Percentiles rank a stretch among this genome's conserved stretches.
Conservation (phyloP, 2,113 vertebrate genomes). For the Tychaedon coryphoeus region DNA sequence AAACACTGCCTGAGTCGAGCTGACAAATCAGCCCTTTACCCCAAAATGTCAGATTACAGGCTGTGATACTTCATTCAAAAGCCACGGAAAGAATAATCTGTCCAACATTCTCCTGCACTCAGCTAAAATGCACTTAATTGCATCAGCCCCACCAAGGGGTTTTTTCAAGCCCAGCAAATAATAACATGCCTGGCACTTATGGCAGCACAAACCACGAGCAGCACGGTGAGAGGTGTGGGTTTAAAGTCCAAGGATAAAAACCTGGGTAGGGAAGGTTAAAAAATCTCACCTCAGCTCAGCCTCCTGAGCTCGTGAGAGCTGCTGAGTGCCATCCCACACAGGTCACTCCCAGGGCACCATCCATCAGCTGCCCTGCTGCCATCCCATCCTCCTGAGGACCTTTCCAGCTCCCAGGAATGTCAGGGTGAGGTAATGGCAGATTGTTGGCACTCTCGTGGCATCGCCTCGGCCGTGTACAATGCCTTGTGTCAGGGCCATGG, state of each 20-base stretch:
- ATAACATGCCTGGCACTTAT: not conserved
- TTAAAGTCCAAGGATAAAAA: not conserved
- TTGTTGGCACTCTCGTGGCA: not conserved
- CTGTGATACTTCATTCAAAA: not conserved
- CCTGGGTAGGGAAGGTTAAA: not conserved
- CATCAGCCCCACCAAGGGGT: not conserved
- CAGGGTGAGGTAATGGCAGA: constrained; percentile 28
- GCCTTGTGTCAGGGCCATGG: not conserved
- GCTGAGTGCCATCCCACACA: not conserved
- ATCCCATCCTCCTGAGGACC: not conserved
- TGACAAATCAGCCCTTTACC: constrained; percentile 28
- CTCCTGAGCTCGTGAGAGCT: rapidly evolving
- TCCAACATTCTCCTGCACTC: not conserved
- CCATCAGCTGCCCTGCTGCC: not conserved
- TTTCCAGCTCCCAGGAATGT: not conserved
- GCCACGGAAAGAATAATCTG: not conserved
- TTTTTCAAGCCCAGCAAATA: constrained; percentile 15
- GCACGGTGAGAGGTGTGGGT: not conserved
- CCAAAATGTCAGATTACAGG: constrained; percentile 31
- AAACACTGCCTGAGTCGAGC: not conserved
- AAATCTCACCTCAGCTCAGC: not conserved
- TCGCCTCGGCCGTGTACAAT: not conserved
- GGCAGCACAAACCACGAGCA: not conserved
- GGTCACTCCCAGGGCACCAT: not conserved
- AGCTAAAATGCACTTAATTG: constrained; percentile 7